phyloP scores from a whole-genome alignment of 2,113 vertebrate genomes.

The mouse (Mus musculus) region GRCm39 chr13:19775001-19775500 shows the following conservation, averaged over 20 bases:
- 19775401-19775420: background rate
- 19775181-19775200: background rate
- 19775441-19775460: background rate
- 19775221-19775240: background rate
- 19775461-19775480: background rate
- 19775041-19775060: background rate
- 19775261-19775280: background rate
- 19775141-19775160: background rate
- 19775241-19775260: background rate
- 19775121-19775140: background rate
- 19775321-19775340: background rate
- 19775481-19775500: background rate
- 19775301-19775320: background rate
- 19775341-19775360: background rate
- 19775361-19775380: background rate
- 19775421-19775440: background rate
- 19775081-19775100: rapidly evolving
- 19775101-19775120: background rate
- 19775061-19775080: rapidly evolving
- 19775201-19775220: background rate
- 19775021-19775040: background rate
- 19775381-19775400: background rate
- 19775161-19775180: background rate
- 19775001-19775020: background rate
- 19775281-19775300: background rate